Base-by-base conservation (phyloP, 1,140 invertebrate species). In the Meloidogyne hapla region DNA sequence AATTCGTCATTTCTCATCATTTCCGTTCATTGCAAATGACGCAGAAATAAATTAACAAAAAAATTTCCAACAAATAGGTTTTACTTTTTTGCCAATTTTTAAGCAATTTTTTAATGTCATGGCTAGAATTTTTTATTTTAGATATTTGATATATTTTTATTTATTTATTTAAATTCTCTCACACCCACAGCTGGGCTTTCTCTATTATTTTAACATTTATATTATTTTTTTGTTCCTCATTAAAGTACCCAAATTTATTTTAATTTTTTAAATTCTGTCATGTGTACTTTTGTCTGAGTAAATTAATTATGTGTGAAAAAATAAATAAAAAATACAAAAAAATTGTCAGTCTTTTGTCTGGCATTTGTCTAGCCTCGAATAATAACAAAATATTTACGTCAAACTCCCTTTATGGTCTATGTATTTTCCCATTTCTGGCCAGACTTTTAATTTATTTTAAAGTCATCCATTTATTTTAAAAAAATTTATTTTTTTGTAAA, bases 1-100 rank as follows among this genome's bases (percentile, higher is more conserved):
- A n/a, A n/a, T n/a, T 56, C 48, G 48, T 56, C 48, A 56, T n/a
- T 56, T 56, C n/a, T 56, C 48, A 56, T 56, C 48, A 56, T 56
- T 56, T 56, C 48, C 48, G 48, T 56, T 56, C n/a, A n/a, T 56
- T 56, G 33, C 33, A 56, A 15, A 4, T 56, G 18, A 56, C 2
- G 15, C 45, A 18, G n/a, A n/a, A n/a, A 56, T 56, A 56, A n/a
- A n/a, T n/a, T n/a, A n/a, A n/a, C n/a, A n/a, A 56, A n/a, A n/a
- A 56, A 56, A n/a, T 56, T 1, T 6, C 18, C 15, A n/a, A n/a
- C 15, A 48, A 18, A 18, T 48, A 48, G n/a, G n/a, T 48, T 48
- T 48, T 48, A 48, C 13, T 18, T 48, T 48, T 48, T 48, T 48
- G 4, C 15, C 15, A 42, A 42, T 42, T 12, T 42, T 42, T 42